Evolutionary conservation across 2,113 vertebrate species (phyloP), one percentile per base, ranked within the genome.

Genomic region (Syngnathus floridae): DNA sequence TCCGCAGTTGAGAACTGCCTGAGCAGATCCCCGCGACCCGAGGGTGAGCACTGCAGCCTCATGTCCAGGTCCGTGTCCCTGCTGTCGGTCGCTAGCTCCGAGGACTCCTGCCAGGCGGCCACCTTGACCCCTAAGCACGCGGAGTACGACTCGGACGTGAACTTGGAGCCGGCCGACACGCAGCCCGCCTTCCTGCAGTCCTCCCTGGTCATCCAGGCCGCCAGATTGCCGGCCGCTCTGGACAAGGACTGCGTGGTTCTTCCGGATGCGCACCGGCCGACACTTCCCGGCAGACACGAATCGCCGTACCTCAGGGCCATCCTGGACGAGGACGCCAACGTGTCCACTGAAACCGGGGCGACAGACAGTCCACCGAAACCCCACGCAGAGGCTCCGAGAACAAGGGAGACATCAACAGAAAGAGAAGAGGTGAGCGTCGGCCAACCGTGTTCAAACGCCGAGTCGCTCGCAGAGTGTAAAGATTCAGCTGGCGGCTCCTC

Each of bases 131-230:
- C 95, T 60, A 90, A 90, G 76, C 92, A 92, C 52, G 55, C 60
- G 0, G 97, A 99, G 3, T 96, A 94, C 36, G 95, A 99, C 75
- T 98, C 94, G 0, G 95, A 98, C 74, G 89, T 94, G 56, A 89
- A 90, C 74, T 84, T 91, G 66, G 97, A 99, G 76, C 86, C 93
- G 54, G 94, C 92, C 0, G 95, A 98, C 86, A 94, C 94, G 17
- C 97, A 97, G 52, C 91, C 92, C 51, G 92, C 95, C n/a, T 93
- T 94, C 81, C 92, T 93, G 8, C 96, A 95, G 68, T 94, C 94
- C 77, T 93, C 90, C 0, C 94, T 94, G 69, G 66, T 94, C 77
- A 80, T 91, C 55, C 85, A 91, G 88, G 92, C 92, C 86, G 94
- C 92, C 87, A 93, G 93, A 84, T 96, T 95, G 60, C 94, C 97